Evolutionary conservation across 2,888 invertebrate species (phyloP).

Genomic region (Eupithecia inturbata): DNA sequence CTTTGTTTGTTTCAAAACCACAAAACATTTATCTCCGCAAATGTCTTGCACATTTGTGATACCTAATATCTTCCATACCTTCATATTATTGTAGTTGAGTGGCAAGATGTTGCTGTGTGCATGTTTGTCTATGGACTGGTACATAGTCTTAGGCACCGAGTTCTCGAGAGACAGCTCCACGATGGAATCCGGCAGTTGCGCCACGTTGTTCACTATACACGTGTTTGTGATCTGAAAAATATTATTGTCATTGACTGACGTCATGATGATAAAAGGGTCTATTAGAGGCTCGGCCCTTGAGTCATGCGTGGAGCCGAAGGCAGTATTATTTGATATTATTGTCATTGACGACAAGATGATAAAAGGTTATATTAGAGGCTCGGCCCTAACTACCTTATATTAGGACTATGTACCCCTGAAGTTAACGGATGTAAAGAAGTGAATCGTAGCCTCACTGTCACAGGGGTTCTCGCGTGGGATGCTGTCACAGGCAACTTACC

Average conservation of each 20-base stretch:
- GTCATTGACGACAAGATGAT: too few relatives aligned
- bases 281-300: not conserved
- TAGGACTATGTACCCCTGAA: too few relatives aligned
- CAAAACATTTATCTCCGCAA: too few relatives aligned
- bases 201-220: slow-evolving; percentile 77
- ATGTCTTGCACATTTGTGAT: too few relatives aligned
- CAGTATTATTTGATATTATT: not conserved
- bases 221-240: slow-evolving; percentile 72
- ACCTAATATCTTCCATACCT: slow-evolving; percentile 40
- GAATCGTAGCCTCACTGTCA: too few relatives aligned
- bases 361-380: too few relatives aligned
- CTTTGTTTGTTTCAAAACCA: too few relatives aligned
- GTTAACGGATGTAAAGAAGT: too few relatives aligned
- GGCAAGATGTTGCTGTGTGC: slow-evolving; percentile 54
- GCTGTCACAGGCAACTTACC: too few relatives aligned
- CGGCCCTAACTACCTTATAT: too few relatives aligned
- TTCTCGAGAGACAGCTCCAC: slow-evolving; percentile 78
- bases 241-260: not conserved
- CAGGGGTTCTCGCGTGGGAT: too few relatives aligned
- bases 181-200: slow-evolving; percentile 75
- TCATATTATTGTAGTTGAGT: slow-evolving; percentile 63
- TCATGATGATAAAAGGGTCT: not conserved
- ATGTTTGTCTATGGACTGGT: slow-evolving; percentile 71
- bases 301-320: not conserved
- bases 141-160: slow-evolving; percentile 75